These are phyloP conservation scores for Rhabdornis inornatus DNA, from an alignment of 2,113 vertebrate genomes.

Conservation along the genomic window DNA sequence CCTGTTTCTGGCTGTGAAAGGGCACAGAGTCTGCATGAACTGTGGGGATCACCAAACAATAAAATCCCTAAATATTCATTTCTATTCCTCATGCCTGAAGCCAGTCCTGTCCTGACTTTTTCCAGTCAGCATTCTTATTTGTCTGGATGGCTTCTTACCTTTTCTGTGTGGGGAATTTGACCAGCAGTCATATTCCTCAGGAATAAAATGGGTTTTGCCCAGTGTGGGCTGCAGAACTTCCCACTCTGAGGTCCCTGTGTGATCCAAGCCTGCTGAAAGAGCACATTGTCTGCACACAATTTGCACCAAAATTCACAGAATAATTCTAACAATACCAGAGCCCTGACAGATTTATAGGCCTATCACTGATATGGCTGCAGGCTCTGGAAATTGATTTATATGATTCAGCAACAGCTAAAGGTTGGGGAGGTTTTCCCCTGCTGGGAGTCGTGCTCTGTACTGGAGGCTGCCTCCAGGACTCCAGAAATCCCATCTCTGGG, in stretches of 20 bases:
- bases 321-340: neutral
- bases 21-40: neutral
- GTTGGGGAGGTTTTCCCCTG: neutral
- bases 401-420: neutral
- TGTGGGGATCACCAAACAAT: neutral
- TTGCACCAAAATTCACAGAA: neutral
- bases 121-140: neutral
- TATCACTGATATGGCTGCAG: neutral
- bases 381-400: neutral
- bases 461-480: neutral
- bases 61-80: neutral
- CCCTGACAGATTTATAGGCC: neutral
- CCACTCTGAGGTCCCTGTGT: neutral
- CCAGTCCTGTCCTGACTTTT: neutral
- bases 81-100: neutral
- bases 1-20: neutral
- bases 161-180: neutral
- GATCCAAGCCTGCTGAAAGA: neutral
- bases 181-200: accelerated
- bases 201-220: neutral
- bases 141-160: neutral
- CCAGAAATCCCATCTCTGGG: conserved; percentile 19
- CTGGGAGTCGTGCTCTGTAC: neutral
- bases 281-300: neutral
- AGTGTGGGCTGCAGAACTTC: neutral